These are phyloP conservation scores for Probaryconus sp. DNA, from an alignment of 1,140 invertebrate genomes.

Conservation along the genomic window DNA sequence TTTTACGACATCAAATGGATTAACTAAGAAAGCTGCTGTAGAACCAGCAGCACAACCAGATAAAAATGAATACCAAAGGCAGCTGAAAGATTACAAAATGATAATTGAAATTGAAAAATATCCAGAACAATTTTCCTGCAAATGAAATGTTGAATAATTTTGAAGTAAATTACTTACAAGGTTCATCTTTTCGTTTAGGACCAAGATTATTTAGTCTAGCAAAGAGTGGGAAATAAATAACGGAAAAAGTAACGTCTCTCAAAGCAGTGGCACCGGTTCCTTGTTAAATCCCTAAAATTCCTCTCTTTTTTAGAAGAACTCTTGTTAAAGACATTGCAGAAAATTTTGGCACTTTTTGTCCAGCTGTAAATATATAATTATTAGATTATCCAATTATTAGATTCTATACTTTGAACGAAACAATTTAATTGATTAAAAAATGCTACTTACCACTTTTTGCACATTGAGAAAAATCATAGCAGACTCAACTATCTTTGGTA, in stretches of 20 bases:
- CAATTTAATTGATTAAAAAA: constrained; percentile 1
- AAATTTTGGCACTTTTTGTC: constrained; percentile 82
- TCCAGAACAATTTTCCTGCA: no score
- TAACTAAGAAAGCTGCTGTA: constrained; percentile 92
- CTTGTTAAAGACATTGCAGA: constrained; percentile 91
- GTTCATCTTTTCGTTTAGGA: constrained; percentile 84
- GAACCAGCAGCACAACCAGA: constrained; percentile 94
- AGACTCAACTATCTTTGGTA: no score
- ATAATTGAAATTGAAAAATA: constrained; percentile 2
- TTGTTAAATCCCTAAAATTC: constrained; percentile 96
- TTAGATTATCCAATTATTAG: background rate
- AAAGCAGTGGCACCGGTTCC: constrained; percentile 95
- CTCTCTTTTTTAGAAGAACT: constrained; percentile 88
- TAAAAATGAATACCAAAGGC: constrained; percentile 95
- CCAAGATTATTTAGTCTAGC: constrained; percentile 95
- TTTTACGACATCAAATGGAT: constrained; percentile 99
- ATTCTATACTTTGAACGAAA: background rate
- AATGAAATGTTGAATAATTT: no score
- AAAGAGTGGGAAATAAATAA: constrained; percentile 98
- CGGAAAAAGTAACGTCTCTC: constrained; percentile 97
- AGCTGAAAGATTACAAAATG: constrained; percentile 62
- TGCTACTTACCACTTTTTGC: constrained; percentile 79
- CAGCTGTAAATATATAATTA: constrained; percentile 71
- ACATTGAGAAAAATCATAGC: no score
- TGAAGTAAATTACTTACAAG: no score